Conservation (phyloP, 2,113 vertebrate genomes). For the Galbula dea region DNA sequence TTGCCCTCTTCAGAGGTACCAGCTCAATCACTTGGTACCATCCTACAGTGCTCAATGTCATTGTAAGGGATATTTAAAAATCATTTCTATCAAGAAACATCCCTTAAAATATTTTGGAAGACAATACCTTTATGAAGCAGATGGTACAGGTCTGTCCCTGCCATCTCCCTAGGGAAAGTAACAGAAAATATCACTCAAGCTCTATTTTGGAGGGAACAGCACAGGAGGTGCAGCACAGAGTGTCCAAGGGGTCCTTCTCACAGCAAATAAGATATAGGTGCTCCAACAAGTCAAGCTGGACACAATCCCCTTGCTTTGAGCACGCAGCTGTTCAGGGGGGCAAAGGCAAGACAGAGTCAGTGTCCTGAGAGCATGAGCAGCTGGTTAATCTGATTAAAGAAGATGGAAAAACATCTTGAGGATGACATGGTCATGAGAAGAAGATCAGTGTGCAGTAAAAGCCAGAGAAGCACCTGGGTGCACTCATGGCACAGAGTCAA, state of each 20-base stretch:
- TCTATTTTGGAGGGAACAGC: not conserved
- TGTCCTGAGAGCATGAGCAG: not conserved
- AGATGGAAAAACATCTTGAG: conserved; percentile 29
- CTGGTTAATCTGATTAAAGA: conserved; percentile 48
- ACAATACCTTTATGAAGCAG: not conserved
- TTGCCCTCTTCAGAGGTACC: not conserved
- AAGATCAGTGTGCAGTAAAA: not conserved
- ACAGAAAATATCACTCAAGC: not conserved
- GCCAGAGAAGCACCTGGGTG: not conserved
- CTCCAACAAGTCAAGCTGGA: not conserved
- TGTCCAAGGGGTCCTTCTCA: not conserved
- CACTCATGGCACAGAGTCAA: rapidly evolving
- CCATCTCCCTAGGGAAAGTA: not conserved
- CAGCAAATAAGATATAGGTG: not conserved
- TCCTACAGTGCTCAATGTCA: not conserved
- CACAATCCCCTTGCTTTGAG: not conserved
- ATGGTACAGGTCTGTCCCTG: not conserved
- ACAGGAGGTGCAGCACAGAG: rapidly evolving
- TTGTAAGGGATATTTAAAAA: not conserved
- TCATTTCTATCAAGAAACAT: not conserved
- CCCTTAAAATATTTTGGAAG: not conserved
- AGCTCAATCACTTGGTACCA: not conserved
- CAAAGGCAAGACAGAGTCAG: not conserved
- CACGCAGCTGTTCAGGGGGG: not conserved
- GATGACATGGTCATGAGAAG: not conserved